Conservation (phyloP, 2,888 invertebrate genomes). For the Drosophila infuscata region DNA sequence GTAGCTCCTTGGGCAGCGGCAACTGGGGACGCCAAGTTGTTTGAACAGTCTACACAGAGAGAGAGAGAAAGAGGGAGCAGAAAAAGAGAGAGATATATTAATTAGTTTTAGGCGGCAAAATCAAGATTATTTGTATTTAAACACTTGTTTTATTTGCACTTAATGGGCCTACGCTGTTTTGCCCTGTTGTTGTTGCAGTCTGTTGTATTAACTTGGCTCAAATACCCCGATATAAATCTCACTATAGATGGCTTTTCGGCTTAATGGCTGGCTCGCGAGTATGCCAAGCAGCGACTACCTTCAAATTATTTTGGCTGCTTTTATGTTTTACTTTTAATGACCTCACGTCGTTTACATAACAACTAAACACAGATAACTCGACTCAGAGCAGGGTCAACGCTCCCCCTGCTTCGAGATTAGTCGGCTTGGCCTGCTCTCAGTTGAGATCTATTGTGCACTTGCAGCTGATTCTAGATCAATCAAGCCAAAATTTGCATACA, state of each 20-base stretch:
- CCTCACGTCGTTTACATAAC: slow-evolving; percentile 61
- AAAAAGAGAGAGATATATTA: slow-evolving; percentile 15
- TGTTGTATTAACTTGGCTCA: slow-evolving; percentile 53
- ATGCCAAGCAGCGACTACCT: not conserved
- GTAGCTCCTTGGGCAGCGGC: slow-evolving; percentile 84
- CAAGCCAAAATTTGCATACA: slow-evolving; percentile 57
- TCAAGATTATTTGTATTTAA: slow-evolving; percentile 64
- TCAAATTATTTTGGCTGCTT: not conserved
- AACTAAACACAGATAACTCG: slow-evolving; percentile 32
- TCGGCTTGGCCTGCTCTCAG: not conserved
- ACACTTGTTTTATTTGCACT: slow-evolving; percentile 65
- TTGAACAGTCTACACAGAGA: slow-evolving; percentile 83
- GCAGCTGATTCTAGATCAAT: slow-evolving; percentile 42
- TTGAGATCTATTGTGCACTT: slow-evolving; percentile 21
- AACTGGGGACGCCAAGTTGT: slow-evolving; percentile 85
- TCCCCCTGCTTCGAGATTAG: slow-evolving; percentile 25
- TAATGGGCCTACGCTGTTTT: slow-evolving; percentile 31
- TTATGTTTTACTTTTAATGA: slow-evolving; percentile 50
- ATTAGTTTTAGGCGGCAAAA: slow-evolving; percentile 46
- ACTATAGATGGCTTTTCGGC: slow-evolving; percentile 11
- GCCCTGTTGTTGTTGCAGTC: slow-evolving; percentile 30
- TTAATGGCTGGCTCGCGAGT: not conserved
- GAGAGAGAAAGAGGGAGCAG: slow-evolving; percentile 13
- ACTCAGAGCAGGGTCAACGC: slow-evolving; percentile 58
- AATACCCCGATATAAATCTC: slow-evolving; percentile 49